phyloP scores from a whole-genome alignment of 2,888 invertebrate species.

The Polydesmus complanatus region DNA sequence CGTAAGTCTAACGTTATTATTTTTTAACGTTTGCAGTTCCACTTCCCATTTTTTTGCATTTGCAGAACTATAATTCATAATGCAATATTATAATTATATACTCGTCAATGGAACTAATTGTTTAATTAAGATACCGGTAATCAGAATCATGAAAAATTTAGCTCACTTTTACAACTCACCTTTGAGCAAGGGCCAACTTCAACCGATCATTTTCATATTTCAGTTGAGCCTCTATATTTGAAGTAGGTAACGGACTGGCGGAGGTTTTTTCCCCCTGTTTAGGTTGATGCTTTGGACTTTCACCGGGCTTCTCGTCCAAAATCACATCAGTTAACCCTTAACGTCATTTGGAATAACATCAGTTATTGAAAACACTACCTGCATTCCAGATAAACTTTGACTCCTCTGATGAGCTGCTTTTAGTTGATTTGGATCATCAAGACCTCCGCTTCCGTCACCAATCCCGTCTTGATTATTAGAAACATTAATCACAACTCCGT shows the following conservation, averaged over 20 bases:
- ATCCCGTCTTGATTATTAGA: slow-evolving; percentile 45
- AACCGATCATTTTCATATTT: slow-evolving; percentile 94
- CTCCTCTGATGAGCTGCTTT: slow-evolving; percentile 31
- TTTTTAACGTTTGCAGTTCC: slow-evolving; percentile 86
- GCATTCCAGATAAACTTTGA: slow-evolving; percentile 34
- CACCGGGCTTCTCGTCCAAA: slow-evolving; percentile 25
- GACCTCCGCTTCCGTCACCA: slow-evolving; percentile 22
- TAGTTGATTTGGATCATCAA: not conserved
- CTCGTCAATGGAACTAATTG: not conserved
- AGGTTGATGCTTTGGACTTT: slow-evolving; percentile 51
- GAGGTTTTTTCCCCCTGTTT: slow-evolving; percentile 28
- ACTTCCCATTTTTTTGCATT: slow-evolving; percentile 99
- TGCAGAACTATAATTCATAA: slow-evolving; percentile 57
- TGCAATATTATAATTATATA: not conserved
- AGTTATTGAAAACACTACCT: no score
- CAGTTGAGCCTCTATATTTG: slow-evolving; percentile 60
- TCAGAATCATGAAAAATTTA: slow-evolving; percentile 6
- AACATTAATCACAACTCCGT: slow-evolving; percentile 10
- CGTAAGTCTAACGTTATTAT: slow-evolving; percentile 86
- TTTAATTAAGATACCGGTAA: not conserved
- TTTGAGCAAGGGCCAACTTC: slow-evolving; percentile 87
- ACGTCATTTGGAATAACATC: no score
- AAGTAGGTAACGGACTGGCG: slow-evolving; percentile 20
- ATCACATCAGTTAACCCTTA: not conserved
- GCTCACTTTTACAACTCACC: slow-evolving; percentile 49